Base-by-base conservation (phyloP, 1,140 invertebrate genomes). In the Conus betulinus region DNA sequence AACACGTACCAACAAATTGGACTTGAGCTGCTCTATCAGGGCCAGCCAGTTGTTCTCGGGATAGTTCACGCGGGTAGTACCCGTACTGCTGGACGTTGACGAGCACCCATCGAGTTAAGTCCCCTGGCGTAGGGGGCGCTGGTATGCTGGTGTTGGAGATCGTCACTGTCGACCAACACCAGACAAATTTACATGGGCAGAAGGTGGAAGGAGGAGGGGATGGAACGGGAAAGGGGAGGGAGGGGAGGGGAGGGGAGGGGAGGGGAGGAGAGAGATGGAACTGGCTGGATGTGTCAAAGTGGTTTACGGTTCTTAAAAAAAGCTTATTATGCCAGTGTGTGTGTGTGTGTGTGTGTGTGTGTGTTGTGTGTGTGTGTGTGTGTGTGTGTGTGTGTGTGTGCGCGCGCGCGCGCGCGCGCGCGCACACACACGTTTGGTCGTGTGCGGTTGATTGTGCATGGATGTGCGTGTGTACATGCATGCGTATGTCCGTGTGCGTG, bases 21-120 rank as follows among this genome's bases (percentile, higher is more conserved):
- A 96, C 60, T 96, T 95, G 5, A 93, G 85, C 85, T 94, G 93
- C 25, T 89, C 74, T 27, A 90, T 92, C 27, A 94, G 83, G 3
- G 87, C 85, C 52, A 89, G 53, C 94, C 94, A 94, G 88, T 93
- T 94, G 2, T 96, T 96, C 3, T 97, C 71, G 98, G n/a, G 97
- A 94, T 98, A 98, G 87, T 97, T 97, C 0, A 98, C 97, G 52
- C 98, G 96, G n/a, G 94, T 98, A 98, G 93, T 98, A 98, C 5
- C 98, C 98, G 51, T 97, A 97, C 94, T 98, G 97, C 84, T 95
- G 93, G 52, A 96, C 92, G 88, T 95, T 96, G 55, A 90, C 89
- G 5, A 93, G 15, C 60, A 92, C 87, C 91, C 92, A 93, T 83
- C 7, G 13, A 23, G n/a, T 78, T 8, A 13, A 5, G 76, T 39